Base-by-base conservation (phyloP, 1,140 invertebrate genomes). In the Sycophaga agraensis region DNA sequence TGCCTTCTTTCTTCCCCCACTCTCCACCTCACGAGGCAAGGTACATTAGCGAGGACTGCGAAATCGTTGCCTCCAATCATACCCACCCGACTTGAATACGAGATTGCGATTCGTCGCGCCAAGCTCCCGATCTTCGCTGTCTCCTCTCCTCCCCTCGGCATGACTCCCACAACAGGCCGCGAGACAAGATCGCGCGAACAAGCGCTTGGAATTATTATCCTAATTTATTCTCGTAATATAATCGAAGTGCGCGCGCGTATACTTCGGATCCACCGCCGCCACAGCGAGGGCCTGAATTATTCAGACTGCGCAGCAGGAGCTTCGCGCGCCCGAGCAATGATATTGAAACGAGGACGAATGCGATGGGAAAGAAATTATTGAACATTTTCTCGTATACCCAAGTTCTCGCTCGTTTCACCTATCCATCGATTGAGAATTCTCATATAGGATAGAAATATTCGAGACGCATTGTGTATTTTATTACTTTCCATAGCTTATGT, bases 31-130 rank as follows among this genome's bases (percentile, higher is more conserved):
- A 12, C 65, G 61, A 65, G 66, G 14, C 67, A 56, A 63, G 67
- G 34, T 3, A 69, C 67, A 73, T 73, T 73, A 73, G 66, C 54
- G 67, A 42, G 6, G 59, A 70, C 69, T 68, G 61, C 63, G 66
- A 72, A 72, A 70, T 72, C 66, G 72, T 72, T 26, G 21, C 34
- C 21, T 53, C 50, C 34, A 40, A 53, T 53, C 50, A 26, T 53
- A 56, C 28, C 19, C 12, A 56, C 54, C 42, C 46, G 54, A 56
- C 28, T 46, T 19, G 54, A 45, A 56, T 56, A 42, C 54, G 17
- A 56, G 28, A 56, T 56, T 53, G 17, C 12, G 45, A 5, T 26
- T 16, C 11, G 4, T 5, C 21, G 21, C 7, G 21, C 3, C 1
- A 5, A 14, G 11, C 21, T 24, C 4, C 42, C 8, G 40, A 43